phyloP scores from a whole-genome alignment of 2,113 vertebrate genomes.

The Cyphomyrus discorhynchus region DNA sequence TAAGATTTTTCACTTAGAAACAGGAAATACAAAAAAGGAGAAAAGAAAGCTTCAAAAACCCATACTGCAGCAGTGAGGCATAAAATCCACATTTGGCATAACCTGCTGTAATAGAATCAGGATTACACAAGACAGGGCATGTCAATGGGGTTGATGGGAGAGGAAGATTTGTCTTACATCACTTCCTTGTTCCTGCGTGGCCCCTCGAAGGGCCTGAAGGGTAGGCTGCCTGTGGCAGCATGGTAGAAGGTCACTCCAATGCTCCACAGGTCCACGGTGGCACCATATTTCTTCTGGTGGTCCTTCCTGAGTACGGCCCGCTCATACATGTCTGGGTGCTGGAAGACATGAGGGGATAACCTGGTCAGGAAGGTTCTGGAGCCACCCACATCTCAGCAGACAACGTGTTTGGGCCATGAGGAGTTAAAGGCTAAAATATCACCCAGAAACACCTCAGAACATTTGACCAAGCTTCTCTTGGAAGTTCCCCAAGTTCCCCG shows the following conservation, averaged over 20 bases:
- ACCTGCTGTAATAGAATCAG: not conserved
- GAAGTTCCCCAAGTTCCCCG: not conserved
- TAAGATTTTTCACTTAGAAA: not conserved
- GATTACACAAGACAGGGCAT: not conserved
- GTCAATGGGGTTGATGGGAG: not conserved
- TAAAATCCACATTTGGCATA: not conserved
- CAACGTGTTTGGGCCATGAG: not conserved
- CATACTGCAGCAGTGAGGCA: not conserved
- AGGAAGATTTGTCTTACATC: constrained; percentile 71
- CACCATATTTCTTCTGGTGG: constrained; percentile 95
- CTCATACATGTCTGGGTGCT: constrained; percentile 98
- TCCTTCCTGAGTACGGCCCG: constrained; percentile 92
- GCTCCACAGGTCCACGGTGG: constrained; percentile 96
- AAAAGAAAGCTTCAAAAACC: not conserved
- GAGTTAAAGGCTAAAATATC: not conserved
- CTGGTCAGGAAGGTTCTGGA: not conserved
- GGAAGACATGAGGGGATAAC: not conserved
- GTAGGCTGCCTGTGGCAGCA: constrained; percentile 88
- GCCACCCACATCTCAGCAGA: not conserved
- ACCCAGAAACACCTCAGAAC: not conserved
- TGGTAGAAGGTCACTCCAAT: constrained; percentile 97
- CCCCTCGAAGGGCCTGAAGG: constrained; percentile 93
- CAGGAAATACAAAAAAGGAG: not conserved
- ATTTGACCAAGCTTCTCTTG: not conserved
- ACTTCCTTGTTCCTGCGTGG: constrained; percentile 97